A percentile compares a stretch with the other conserved stretches of the same genome.
phyloP scores from a whole-genome alignment of 2,797 vertebrate species.

The Staurois parvus region DNA sequence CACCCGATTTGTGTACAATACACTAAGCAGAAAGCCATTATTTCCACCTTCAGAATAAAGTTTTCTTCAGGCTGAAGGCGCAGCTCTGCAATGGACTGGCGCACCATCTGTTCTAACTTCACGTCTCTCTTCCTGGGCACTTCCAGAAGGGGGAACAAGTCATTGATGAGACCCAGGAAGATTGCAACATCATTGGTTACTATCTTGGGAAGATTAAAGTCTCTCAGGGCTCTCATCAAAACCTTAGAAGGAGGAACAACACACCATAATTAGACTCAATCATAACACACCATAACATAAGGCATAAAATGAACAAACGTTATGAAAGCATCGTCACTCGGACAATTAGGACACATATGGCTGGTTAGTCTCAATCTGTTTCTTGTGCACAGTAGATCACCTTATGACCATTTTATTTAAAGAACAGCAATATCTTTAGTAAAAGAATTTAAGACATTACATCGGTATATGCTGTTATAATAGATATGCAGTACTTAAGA shows the following conservation, averaged over 20 bases:
- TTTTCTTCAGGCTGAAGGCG: slow-evolving; percentile 86
- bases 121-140: slow-evolving; percentile 79
- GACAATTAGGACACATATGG: slow-evolving; percentile 98
- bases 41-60: slow-evolving; percentile 88
- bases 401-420: slow-evolving; percentile 73
- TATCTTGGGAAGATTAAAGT: slow-evolving; percentile 88
- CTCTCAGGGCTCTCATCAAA: slow-evolving; percentile 83
- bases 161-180: slow-evolving; percentile 83
- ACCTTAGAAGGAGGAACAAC: slow-evolving; percentile 76
- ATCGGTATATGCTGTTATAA: not conserved
- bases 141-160: slow-evolving; percentile 83
- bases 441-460: slow-evolving; percentile 63
- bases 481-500: not conserved
- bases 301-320: slow-evolving; percentile 96
- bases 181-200: slow-evolving; percentile 82
- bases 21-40: slow-evolving; percentile 82
- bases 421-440: slow-evolving; percentile 71
- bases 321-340: slow-evolving; percentile 90
- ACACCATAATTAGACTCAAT: slow-evolving; percentile 79
- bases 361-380: slow-evolving; percentile 98
- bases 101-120: slow-evolving; percentile 84
- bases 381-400: slow-evolving; percentile 71
- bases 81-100: slow-evolving; percentile 79
- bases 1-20: slow-evolving; percentile 80
- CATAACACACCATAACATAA: slow-evolving; percentile 95